Evolutionary conservation across 2,113 vertebrate species (phyloP), one percentile per base, ranked within the genome.

Genomic region (Microcebus murinus): DNA sequence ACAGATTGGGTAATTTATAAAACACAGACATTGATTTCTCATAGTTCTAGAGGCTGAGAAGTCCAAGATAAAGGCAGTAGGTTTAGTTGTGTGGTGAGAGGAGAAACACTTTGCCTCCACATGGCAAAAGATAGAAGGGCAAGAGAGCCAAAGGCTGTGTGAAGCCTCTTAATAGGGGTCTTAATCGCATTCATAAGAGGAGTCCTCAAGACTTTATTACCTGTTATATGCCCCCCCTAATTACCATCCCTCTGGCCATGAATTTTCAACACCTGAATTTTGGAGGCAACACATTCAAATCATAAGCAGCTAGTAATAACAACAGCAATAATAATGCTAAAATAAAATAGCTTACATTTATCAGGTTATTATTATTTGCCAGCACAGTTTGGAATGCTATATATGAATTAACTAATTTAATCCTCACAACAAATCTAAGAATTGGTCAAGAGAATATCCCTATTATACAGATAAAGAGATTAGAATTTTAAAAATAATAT

Each of bases 201-300:
- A 59, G 3, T 1, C 8, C 55, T 31, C 34, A 50, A 15, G 3
- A 50, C 1, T 23, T 11, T 61, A 21, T 42, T 1, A 11, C 3
- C 9, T 34, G 2, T 21, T 50, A 59, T 8, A 6, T 23, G 14
- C 13, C 9, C 9, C 9, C 42, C 25, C 17, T 15, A 42, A 70
- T 15, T 4, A 13, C 8, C 1, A n/a, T 8, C 2, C 31, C 14
- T 9, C 2, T 65, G 15, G 42, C 2, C 13, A 71, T 10, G 67
- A 84, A 48, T 4, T 50, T 50, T 18, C 50, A 85, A 42, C 14
- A 59, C 0, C 42, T 34, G 31, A 55, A 34, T 42, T 71, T 79
- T 20, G 42, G 14, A 42, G 36, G 18, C 13, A n/a, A 20, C 0
- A 9, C 8, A 34, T 42, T 76, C 11, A 25, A 34, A 50, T 12